Conservation (phyloP, 2,888 invertebrate genomes). For the Plutella xylostella region DNA sequence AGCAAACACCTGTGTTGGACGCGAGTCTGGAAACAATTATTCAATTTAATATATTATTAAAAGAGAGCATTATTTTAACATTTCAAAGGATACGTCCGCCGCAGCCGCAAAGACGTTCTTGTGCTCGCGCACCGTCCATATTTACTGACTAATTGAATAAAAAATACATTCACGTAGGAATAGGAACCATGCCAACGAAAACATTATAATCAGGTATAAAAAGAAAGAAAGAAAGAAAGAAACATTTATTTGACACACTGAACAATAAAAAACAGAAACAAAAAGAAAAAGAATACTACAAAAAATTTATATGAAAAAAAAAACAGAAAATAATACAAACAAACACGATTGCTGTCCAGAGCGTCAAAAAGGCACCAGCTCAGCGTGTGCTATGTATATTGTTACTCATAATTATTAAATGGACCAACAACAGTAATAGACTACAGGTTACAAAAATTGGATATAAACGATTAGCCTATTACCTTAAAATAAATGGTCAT, state of each 20-base stretch:
- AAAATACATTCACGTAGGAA: constrained; percentile 24
- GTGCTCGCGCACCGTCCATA: constrained; percentile 25
- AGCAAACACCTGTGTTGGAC: constrained; percentile 16
- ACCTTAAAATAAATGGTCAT: too few species aligned
- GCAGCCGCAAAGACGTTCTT: constrained; percentile 30
- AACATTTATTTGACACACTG: too few species aligned
- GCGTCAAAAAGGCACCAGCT: too few species aligned
- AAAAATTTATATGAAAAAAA: too few species aligned
- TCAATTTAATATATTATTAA: constrained; percentile 18
- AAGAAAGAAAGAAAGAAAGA: too few species aligned
- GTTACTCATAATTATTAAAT: not conserved
- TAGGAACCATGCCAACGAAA: not conserved
- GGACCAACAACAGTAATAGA: too few species aligned
- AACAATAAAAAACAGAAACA: too few species aligned
- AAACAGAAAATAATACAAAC: too few species aligned
- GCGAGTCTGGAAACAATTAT: constrained; percentile 17
- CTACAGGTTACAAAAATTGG: too few species aligned
- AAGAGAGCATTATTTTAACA: constrained; percentile 27
- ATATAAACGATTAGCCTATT: too few species aligned
- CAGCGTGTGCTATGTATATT: not conserved
- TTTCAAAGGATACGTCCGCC: constrained; percentile 40
- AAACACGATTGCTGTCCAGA: too few species aligned
- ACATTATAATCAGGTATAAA: not conserved
- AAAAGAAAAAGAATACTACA: too few species aligned
- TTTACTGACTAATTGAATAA: constrained; percentile 48